A percentile compares a stretch with the other conserved stretches of the same genome.
These are phyloP conservation scores for Orycteropus afer DNA, from an alignment of 2,113 vertebrate genomes.

Conservation along the genomic window DNA sequence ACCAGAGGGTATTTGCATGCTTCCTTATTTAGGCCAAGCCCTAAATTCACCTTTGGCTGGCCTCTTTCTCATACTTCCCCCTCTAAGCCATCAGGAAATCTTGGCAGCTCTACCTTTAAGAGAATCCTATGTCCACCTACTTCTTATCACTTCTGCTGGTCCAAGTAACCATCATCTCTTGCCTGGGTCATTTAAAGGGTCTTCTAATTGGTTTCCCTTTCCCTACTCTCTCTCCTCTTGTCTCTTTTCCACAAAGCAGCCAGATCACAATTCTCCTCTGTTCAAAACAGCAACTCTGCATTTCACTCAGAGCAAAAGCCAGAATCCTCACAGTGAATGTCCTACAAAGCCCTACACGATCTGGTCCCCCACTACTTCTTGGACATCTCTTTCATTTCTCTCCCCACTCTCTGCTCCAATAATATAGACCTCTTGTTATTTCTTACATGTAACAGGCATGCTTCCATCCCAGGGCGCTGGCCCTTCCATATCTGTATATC, in stretches of 20 bases:
- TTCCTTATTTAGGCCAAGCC: neutral
- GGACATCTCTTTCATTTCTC: neutral
- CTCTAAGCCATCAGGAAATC: neutral
- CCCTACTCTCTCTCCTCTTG: neutral
- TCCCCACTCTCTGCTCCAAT: no score
- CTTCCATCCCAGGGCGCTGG: neutral
- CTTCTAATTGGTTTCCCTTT: neutral
- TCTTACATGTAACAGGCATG: rapidly evolving
- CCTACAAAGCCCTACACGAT: no score
- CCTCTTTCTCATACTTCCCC: neutral
- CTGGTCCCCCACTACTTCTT: rapidly evolving
- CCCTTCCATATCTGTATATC: neutral
- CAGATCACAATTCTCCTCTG: neutral
- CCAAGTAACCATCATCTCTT: neutral
- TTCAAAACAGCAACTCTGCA: no score
- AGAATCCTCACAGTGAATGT: no score
- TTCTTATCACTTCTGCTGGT: neutral
- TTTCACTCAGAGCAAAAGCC: no score
- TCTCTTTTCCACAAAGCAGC: neutral
- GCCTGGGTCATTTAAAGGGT: neutral
- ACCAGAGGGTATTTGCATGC: neutral
- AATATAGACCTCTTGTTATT: neutral
- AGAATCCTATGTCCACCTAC: neutral
- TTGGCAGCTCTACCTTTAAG: neutral
- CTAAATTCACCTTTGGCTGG: neutral